phyloP scores from a whole-genome alignment of 1,140 invertebrate species.

The Drosophila biarmipes region DNA sequence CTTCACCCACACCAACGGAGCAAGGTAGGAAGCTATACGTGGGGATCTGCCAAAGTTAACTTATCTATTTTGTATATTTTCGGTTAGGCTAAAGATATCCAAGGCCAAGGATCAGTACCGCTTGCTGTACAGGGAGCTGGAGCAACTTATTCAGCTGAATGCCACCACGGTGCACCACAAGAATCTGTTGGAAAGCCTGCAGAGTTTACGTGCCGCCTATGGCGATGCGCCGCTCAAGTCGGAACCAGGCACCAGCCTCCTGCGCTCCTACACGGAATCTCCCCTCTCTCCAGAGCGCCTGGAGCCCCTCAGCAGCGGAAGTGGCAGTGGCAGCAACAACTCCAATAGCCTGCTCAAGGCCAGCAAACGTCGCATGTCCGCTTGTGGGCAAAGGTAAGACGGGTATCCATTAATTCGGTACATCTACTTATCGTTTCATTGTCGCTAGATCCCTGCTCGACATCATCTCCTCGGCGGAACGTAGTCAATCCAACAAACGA shows the following conservation, averaged over 20 bases:
- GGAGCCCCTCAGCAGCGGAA: constrained; percentile 79
- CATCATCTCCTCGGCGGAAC: constrained; percentile 86
- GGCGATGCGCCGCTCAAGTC: constrained; percentile 86
- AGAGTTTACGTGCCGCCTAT: constrained; percentile 89
- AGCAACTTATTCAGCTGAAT: constrained; percentile 92
- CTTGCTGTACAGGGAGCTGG: constrained; percentile 95
- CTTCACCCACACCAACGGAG: constrained; percentile 86
- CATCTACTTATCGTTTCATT: constrained; percentile 45
- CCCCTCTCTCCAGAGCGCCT: constrained; percentile 90
- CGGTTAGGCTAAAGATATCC: constrained; percentile 74
- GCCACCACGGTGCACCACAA: constrained; percentile 88
- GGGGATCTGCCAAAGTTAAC: neutral
- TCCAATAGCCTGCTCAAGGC: constrained; percentile 69
- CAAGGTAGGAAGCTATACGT: constrained; percentile 80
- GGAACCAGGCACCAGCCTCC: constrained; percentile 81
- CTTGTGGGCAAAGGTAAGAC: constrained; percentile 54
- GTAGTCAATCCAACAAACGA: constrained; percentile 86
- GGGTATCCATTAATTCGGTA: neutral
- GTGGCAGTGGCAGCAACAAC: constrained; percentile 43
- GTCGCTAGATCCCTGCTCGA: constrained; percentile 87
- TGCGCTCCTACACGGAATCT: constrained; percentile 90
- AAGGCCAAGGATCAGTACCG: constrained; percentile 93
- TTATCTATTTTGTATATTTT: neutral
- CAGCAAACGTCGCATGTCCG: constrained; percentile 85
- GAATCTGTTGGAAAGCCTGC: constrained; percentile 92